These are phyloP conservation scores for Opisthograptis luteolata DNA, from an alignment of 2,888 invertebrate species.

Conservation along the genomic window DNA sequence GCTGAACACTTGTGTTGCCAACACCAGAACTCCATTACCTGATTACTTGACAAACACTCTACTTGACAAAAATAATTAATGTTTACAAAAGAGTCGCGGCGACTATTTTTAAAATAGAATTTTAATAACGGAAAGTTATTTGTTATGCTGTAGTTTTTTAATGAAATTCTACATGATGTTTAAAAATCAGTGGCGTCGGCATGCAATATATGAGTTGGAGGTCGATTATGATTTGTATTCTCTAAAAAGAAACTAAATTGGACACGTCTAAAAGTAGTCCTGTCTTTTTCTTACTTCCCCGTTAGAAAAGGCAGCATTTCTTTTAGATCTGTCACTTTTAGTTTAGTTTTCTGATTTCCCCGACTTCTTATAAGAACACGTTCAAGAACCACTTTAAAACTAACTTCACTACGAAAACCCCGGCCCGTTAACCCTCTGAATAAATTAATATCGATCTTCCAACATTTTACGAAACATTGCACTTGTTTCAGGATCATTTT, in stretches of 20 bases:
- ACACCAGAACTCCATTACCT: conserved; percentile 53
- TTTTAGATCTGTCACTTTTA: too few species aligned
- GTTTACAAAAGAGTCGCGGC: conserved; percentile 28
- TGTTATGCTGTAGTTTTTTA: not conserved
- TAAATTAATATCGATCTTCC: conserved; percentile 47
- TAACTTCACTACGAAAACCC: not conserved
- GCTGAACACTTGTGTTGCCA: conserved; percentile 10
- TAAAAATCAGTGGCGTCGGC: too few species aligned
- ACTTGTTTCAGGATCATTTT: conserved; percentile 69
- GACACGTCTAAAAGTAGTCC: too few species aligned
- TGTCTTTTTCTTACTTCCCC: too few species aligned
- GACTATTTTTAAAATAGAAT: not conserved
- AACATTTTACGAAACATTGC: conserved; percentile 69
- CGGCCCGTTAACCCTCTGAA: conserved; percentile 24
- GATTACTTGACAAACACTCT: conserved; percentile 49
- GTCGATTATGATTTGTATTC: too few species aligned
- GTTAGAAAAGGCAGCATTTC: too few species aligned
- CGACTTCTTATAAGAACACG: too few species aligned
- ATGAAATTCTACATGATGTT: too few species aligned
- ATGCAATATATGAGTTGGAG: not conserved
- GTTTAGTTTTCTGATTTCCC: too few species aligned
- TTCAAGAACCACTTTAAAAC: not conserved
- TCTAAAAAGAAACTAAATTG: too few species aligned
- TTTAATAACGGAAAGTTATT: not conserved
- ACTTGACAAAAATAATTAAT: conserved; percentile 46